Evolutionary conservation across 2,113 vertebrate species (phyloP).

Genomic region (Lophotis ruficrista): DNA sequence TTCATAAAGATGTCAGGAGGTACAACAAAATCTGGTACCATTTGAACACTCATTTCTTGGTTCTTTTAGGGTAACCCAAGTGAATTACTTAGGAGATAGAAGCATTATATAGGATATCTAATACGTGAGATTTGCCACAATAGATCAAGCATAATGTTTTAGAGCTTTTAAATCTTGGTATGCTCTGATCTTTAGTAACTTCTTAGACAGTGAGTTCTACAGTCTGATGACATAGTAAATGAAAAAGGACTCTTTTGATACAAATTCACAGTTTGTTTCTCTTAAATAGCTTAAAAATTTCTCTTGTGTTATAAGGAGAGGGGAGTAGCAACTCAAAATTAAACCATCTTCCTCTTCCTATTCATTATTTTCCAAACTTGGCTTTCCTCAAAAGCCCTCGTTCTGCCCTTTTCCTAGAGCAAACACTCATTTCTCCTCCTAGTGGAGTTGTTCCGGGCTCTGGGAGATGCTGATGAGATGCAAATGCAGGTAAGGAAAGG

Average conservation of each 20-base stretch:
- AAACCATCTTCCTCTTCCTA: neutral
- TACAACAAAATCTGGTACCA: neutral
- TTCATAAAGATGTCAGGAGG: neutral
- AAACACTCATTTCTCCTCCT: neutral
- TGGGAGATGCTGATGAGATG: neutral
- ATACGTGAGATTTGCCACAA: neutral
- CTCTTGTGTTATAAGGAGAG: neutral
- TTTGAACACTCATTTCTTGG: neutral
- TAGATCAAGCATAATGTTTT: neutral
- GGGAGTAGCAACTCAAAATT: neutral
- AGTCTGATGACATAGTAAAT: neutral
- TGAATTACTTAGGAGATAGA: neutral
- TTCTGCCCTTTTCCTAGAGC: neutral
- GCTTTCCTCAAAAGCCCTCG: neutral
- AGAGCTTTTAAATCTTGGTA: neutral
- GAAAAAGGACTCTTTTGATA: neutral
- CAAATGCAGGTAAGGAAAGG: neutral
- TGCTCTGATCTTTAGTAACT: neutral
- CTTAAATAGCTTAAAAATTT: neutral
- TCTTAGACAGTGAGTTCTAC: neutral
- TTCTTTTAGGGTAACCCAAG: neutral
- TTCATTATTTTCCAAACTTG: neutral
- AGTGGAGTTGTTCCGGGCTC: neutral
- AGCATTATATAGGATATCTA: accelerated
- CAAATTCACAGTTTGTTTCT: neutral